Evolutionary conservation across 2,797 vertebrate genomes (phyloP), one percentile per base, ranked within the genome.

Genomic region (Sebastes minor): DNA sequence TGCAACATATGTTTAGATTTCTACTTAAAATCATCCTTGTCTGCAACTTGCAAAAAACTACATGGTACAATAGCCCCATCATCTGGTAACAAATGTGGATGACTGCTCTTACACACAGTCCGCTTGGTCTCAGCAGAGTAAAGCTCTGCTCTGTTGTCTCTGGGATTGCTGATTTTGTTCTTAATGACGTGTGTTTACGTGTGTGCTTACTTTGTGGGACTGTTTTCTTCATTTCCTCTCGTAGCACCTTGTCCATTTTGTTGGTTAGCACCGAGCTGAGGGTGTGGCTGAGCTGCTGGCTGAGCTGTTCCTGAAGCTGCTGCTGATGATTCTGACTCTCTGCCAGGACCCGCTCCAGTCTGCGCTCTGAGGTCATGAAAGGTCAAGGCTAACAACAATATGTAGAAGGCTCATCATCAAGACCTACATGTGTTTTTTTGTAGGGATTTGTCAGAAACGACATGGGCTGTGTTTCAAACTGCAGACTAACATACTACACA

Each of bases 181-280:
- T 35, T 6, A 33, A 3, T 27, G 2, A 11, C 11, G 7, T 28
- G 18, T 28, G 3, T 57, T n/a, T 38, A 23, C 52, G 38, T 32
- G n/a, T 42, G 28, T 22, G 3, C 97, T 97, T 95, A 99, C 99
- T 96, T 46, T 95, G 97, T 14, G 98, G 97, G 30, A 99, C 91
- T 0, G 95, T 96, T 92, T 98, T 99, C 95, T 99, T 99, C 93
- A 99, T 97, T 88, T 99, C 99, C 0, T 99, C 99, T 0, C 98
- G 97, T 5, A 99, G 69, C 38, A 97, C 96, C 82, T 98, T 98
- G 90, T 99, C 99, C 90, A 99, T 94, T 0, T 97, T 94, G 92
- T 86, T 97, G 65, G 96, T 96, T 9, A 99, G 89, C 1, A 96
- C 95, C 1, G 96, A 94, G 91, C 96, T 96, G 80, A 99, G 93